A percentile compares a stretch with the other conserved stretches of the same genome.
These are phyloP conservation scores for Poeciliopsis prolifica DNA, from an alignment of 2,113 vertebrate species.

Conservation along the genomic window DNA sequence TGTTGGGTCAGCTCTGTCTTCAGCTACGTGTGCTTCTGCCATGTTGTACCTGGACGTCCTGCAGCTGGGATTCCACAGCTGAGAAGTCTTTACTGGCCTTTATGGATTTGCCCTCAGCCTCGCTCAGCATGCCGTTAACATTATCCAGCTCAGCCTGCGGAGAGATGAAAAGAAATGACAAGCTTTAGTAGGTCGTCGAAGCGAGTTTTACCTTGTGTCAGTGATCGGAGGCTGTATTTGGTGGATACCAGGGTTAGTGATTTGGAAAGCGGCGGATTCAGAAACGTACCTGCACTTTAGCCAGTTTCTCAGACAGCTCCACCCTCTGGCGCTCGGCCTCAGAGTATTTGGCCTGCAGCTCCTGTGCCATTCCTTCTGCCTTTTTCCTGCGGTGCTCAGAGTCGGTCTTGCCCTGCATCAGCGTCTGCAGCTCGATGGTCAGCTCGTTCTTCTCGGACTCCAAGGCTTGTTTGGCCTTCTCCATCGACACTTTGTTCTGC, in stretches of 20 bases:
- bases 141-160: conserved; percentile 90
- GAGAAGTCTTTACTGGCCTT: conserved; percentile 94
- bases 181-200: too few relatives aligned
- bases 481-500: conserved; percentile 94
- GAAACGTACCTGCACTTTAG: conserved; percentile 88
- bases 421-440: conserved; percentile 89
- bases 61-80: conserved; percentile 92
- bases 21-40: neutral
- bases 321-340: conserved; percentile 88
- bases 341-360: conserved; percentile 89
- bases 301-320: conserved; percentile 85
- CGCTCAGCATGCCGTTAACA: conserved; percentile 83
- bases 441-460: conserved; percentile 93
- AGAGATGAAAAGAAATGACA: neutral
- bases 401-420: conserved; percentile 90
- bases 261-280: neutral
- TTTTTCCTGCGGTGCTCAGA: conserved; percentile 96
- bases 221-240: neutral
- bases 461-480: conserved; percentile 94
- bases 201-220: neutral
- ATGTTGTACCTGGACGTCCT: conserved; percentile 89
- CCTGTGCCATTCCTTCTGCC: conserved; percentile 88
- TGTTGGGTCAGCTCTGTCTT: neutral
- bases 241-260: too few relatives aligned
- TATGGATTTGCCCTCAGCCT: conserved; percentile 92